Conservation (phyloP, 2,113 vertebrate species). For the Corythornis cristatus region DNA sequence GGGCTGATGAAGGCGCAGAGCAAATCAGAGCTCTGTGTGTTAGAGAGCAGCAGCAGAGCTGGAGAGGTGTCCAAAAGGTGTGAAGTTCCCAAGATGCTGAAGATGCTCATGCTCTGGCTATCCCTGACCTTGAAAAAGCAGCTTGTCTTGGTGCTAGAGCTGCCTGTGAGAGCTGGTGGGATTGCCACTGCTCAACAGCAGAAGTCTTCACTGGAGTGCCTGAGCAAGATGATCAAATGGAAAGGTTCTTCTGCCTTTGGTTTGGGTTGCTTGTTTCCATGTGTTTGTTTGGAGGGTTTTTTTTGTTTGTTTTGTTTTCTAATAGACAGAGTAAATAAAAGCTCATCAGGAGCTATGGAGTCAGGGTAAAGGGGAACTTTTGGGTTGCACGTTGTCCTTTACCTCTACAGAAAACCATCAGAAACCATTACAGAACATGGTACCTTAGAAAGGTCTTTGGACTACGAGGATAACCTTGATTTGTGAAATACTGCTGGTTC, state of each 20-base stretch:
- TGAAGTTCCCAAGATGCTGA: background rate
- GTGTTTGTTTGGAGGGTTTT: background rate
- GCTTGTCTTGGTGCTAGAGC: background rate
- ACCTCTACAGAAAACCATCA: background rate
- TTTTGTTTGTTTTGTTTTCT: background rate
- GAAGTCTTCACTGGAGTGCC: background rate
- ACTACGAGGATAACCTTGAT: background rate
- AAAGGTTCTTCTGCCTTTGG: background rate
- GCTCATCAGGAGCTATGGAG: background rate
- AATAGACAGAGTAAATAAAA: background rate
- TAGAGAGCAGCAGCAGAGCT: background rate
- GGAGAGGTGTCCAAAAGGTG: background rate
- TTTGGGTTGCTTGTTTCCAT: background rate
- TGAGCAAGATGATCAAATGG: background rate
- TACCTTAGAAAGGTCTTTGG: background rate
- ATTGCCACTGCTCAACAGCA: background rate
- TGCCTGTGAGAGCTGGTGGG: background rate
- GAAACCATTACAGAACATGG: background rate
- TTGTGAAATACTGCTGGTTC: background rate
- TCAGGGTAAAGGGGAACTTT: background rate
- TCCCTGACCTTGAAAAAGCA: background rate
- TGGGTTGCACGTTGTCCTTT: background rate
- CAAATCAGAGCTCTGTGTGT: background rate
- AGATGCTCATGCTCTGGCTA: background rate
- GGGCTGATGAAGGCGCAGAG: background rate